Percentiles rank a stretch among this genome's conserved stretches.
phyloP scores from a whole-genome alignment of 1,140 invertebrate genomes.

The Ips nitidus region DNA sequence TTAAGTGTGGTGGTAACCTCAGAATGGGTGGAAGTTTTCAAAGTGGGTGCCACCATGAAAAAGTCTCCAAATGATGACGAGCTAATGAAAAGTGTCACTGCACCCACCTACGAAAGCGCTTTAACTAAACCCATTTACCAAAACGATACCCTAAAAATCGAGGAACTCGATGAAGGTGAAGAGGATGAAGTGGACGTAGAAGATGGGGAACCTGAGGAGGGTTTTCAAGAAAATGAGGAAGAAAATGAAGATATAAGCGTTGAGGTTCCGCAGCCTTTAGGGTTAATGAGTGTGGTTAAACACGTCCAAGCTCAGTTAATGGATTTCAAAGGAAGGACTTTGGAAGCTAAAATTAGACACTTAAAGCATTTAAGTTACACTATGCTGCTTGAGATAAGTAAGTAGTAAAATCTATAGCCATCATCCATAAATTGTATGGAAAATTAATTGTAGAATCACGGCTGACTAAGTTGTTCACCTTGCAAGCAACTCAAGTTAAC shows the following conservation, averaged over 20 bases:
- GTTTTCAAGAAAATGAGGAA: background rate
- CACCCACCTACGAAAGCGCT: background rate
- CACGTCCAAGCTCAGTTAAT: slow-evolving; percentile 58
- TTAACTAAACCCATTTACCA: background rate
- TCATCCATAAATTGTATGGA: no score
- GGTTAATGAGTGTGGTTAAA: slow-evolving; percentile 51
- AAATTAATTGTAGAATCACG: slow-evolving; percentile 37
- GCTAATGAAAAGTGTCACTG: background rate
- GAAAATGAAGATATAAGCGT: no score
- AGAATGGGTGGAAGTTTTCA: no score
- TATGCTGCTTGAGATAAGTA: slow-evolving; percentile 61
- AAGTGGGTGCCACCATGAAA: background rate
- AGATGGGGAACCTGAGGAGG: background rate
- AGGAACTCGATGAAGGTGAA: background rate
- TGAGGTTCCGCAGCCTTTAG: background rate
- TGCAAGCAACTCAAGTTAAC: no score
- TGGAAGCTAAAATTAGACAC: slow-evolving; percentile 60
- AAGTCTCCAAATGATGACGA: background rate
- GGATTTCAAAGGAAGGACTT: slow-evolving; percentile 54
- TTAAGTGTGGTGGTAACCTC: no score
- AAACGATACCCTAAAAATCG: background rate
- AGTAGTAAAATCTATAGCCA: slow-evolving; percentile 36
- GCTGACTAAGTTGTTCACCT: slow-evolving; percentile 42
- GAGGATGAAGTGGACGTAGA: background rate
- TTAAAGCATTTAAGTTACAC: slow-evolving; percentile 58